phyloP scores from a whole-genome alignment of 2,797 vertebrate genomes.

The Mus caroli region DNA sequence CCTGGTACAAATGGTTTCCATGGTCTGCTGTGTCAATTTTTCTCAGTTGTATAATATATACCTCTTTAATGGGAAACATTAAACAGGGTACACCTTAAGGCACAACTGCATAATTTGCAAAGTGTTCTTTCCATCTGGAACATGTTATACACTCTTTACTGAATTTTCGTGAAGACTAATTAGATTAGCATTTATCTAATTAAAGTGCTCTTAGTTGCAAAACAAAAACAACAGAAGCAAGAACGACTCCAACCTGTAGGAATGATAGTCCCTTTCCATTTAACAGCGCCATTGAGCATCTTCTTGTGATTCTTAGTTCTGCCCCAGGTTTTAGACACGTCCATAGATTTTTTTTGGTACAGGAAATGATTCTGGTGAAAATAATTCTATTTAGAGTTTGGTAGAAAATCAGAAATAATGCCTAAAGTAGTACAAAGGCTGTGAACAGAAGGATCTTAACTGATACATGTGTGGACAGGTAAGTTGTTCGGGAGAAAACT shows the following conservation, averaged over 20 bases:
- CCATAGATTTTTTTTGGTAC: neutral
- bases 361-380: neutral
- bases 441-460: neutral
- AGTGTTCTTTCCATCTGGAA: conserved; percentile 18
- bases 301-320: neutral
- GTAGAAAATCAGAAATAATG: neutral
- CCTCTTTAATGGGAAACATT: conserved; percentile 40
- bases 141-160: neutral
- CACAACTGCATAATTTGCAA: neutral
- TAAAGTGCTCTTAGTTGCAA: conserved; percentile 25
- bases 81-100: neutral
- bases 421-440: neutral
- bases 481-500: neutral
- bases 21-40: conserved; percentile 3
- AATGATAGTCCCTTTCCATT: neutral
- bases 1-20: conserved; percentile 8
- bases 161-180: conserved; percentile 28
- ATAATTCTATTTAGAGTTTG: neutral
- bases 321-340: neutral
- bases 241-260: neutral
- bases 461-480: neutral
- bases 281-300: neutral
- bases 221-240: neutral
- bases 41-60: conserved; percentile 28
- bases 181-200: conserved; percentile 47